These are phyloP conservation scores for Gnathonemus echidnorhynchus DNA, from an alignment of 2,113 vertebrate species.

Conservation along the genomic window DNA sequence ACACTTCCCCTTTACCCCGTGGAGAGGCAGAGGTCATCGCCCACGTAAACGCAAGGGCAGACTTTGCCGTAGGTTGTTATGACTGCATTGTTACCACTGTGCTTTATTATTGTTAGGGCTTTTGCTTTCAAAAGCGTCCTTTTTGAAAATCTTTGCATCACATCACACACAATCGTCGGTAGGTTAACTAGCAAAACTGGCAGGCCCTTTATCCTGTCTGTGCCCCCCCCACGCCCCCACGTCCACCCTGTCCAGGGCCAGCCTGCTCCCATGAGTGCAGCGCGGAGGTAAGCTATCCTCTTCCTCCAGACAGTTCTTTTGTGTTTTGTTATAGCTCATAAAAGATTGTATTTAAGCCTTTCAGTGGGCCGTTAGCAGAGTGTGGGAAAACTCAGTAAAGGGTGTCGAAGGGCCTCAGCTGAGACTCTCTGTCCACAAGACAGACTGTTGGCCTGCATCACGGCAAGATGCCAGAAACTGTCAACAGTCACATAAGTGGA, in stretches of 20 bases:
- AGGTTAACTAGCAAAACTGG: conserved; percentile 23
- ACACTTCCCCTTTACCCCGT: not conserved
- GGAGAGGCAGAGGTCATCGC: not conserved
- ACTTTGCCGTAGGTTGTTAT: conserved; percentile 26
- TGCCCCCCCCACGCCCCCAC: not conserved
- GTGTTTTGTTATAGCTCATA: not conserved
- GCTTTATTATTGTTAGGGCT: conserved; percentile 40
- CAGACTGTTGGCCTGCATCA: not conserved
- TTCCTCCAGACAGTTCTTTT: not conserved
- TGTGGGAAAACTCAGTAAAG: conserved; percentile 2
- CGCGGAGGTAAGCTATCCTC: not conserved
- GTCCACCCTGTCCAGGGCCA: not conserved
- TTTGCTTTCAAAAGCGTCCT: conserved; percentile 35
- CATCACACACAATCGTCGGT: conserved; percentile 37
- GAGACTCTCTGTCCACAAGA: not conserved
- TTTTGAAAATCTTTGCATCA: conserved; percentile 48
- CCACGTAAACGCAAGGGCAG: not conserved
- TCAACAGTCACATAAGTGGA: not conserved
- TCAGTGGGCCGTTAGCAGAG: not conserved
- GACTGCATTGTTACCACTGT: conserved; percentile 35
- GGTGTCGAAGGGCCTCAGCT: not conserved
- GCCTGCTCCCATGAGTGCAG: not conserved
- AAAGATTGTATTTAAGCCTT: conserved; percentile 12
- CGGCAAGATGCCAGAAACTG: not conserved
- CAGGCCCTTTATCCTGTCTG: conserved; percentile 20